These are phyloP conservation scores for Onychomys arenicola DNA, from an alignment of 2,797 vertebrate genomes.

Conservation along the genomic window DNA sequence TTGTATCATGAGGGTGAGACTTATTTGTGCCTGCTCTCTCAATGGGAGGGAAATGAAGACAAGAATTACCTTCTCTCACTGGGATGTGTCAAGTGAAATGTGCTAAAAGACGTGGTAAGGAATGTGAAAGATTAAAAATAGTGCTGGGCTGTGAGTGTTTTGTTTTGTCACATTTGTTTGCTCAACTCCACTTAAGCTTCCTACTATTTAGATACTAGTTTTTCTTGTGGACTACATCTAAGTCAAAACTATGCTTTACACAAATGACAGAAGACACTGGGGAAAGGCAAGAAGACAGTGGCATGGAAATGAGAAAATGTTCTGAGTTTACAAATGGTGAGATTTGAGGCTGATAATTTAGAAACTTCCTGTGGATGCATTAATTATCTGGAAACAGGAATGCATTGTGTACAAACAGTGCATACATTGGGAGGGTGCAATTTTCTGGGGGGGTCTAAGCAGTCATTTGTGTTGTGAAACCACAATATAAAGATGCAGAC, in stretches of 20 bases:
- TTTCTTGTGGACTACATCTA: not conserved
- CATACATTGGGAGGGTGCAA: slow-evolving; percentile 48
- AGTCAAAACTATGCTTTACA: slow-evolving; percentile 58
- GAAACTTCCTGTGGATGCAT: slow-evolving; percentile 59
- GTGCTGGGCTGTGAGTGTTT: slow-evolving; percentile 21
- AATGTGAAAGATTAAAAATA: slow-evolving; percentile 68
- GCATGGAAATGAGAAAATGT: slow-evolving; percentile 22
- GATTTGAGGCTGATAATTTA: slow-evolving; percentile 56
- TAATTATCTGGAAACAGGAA: slow-evolving; percentile 75
- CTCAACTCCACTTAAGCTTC: slow-evolving; percentile 31
- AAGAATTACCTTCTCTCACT: slow-evolving; percentile 36
- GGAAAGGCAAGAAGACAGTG: not conserved
- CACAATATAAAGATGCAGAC: slow-evolving; percentile 60
- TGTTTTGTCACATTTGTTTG: slow-evolving; percentile 62
- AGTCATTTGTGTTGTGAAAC: slow-evolving; percentile 50
- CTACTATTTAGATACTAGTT: slow-evolving; percentile 59
- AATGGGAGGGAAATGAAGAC: slow-evolving; percentile 44
- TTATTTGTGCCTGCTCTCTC: slow-evolving; percentile 38
- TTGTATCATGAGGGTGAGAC: not conserved
- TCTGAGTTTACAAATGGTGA: slow-evolving; percentile 57
- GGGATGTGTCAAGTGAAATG: slow-evolving; percentile 50
- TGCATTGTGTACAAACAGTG: slow-evolving; percentile 57
- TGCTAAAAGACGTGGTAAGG: slow-evolving; percentile 59
- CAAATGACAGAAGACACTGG: slow-evolving; percentile 10
- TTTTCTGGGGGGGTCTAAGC: slow-evolving; percentile 2